Conservation (phyloP, 2,113 vertebrate species). For the Stomatorhinus ivindoensis region DNA sequence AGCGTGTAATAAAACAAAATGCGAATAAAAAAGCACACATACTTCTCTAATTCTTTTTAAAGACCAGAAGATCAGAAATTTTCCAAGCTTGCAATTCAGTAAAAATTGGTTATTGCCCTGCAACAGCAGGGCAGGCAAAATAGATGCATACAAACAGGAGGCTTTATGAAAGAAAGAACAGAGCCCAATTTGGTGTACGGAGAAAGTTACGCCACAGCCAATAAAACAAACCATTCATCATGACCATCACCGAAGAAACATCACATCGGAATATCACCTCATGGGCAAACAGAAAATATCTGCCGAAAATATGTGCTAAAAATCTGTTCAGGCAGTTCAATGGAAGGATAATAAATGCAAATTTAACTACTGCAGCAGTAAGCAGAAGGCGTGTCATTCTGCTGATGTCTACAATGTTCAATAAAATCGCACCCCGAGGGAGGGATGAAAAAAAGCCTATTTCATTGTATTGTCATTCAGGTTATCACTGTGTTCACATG, state of each 20-base stretch:
- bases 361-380: not conserved
- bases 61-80: not conserved
- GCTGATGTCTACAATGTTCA: slow-evolving; percentile 5
- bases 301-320: not conserved
- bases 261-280: not conserved
- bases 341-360: not conserved
- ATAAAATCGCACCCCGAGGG: not conserved
- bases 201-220: not conserved
- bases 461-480: slow-evolving; percentile 3
- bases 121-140: not conserved
- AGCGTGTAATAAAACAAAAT: not conserved
- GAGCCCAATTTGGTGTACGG: not conserved
- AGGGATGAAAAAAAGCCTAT: not conserved
- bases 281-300: not conserved
- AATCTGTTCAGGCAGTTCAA: slow-evolving; percentile 7
- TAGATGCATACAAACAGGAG: not conserved
- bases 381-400: not conserved
- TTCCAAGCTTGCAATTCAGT: not conserved
- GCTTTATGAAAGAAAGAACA: not conserved
- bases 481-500: not conserved
- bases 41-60: not conserved
- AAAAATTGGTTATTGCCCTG: not conserved
- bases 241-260: not conserved
- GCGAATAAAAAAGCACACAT: not conserved
- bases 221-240: slow-evolving; percentile 6